Conservation (phyloP, 2,797 vertebrate species). For the Acrocephalus scirpaceus region DNA sequence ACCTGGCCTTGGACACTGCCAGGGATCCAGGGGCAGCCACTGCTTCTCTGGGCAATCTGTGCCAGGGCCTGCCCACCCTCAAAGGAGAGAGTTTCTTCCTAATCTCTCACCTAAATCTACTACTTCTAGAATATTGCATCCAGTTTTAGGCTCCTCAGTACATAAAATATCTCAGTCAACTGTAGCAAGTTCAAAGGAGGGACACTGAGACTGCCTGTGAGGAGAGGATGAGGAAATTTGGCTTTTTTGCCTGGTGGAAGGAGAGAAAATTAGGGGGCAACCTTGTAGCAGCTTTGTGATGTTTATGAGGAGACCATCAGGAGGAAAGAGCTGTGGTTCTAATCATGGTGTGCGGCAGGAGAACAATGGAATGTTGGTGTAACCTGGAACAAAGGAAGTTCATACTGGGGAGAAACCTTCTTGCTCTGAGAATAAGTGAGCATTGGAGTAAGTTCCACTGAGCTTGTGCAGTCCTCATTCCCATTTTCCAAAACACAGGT, state of each 20-base stretch:
- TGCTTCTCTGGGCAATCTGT: not conserved
- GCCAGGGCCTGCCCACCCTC: accelerated
- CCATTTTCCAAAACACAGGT: not conserved
- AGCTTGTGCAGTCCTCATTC: not conserved
- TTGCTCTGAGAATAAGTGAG: not conserved
- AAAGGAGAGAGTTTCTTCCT: accelerated
- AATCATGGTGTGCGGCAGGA: accelerated
- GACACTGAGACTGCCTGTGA: not conserved
- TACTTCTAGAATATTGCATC: not conserved
- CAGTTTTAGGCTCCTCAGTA: not conserved
- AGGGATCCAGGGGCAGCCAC: not conserved
- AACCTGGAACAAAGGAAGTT: not conserved
- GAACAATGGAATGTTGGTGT: accelerated
- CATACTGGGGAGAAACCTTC: accelerated
- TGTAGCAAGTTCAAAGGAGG: not conserved
- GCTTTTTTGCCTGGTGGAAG: not conserved
- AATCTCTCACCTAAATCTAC: no score
- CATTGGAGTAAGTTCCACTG: accelerated
- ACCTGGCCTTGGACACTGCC: not conserved
- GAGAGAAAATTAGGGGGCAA: not conserved
- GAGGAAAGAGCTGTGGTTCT: not conserved
- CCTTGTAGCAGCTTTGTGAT: not conserved
- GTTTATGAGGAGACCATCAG: not conserved
- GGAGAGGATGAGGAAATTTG: not conserved
- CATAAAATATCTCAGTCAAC: not conserved